These are phyloP conservation scores for Nothocercus nigrocapillus DNA, from an alignment of 2,113 vertebrate genomes.

Conservation along the genomic window DNA sequence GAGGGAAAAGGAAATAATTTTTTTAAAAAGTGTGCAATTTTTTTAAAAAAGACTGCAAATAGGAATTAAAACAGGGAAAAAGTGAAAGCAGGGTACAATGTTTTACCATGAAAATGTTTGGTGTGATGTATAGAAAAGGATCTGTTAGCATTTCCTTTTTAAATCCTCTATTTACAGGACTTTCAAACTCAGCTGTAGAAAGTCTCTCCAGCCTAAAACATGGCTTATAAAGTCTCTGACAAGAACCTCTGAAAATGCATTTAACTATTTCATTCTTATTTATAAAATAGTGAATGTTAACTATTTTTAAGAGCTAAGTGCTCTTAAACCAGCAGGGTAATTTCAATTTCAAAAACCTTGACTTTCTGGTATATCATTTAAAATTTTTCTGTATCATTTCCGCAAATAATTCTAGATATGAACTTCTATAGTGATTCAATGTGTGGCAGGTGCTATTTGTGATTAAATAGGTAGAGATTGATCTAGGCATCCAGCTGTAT, in stretches of 20 bases:
- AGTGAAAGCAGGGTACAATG: neutral
- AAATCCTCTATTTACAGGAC: slow-evolving; percentile 7
- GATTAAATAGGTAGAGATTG: neutral
- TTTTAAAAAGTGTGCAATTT: neutral
- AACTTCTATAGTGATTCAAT: neutral
- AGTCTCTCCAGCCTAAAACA: neutral
- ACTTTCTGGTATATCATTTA: neutral
- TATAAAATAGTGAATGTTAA: neutral
- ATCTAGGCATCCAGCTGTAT: neutral
- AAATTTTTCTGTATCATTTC: neutral
- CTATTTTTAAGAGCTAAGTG: neutral
- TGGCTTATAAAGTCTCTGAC: neutral
- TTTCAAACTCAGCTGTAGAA: slow-evolving; percentile 1
- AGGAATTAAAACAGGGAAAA: neutral
- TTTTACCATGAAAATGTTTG: neutral
- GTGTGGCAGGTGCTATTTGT: neutral
- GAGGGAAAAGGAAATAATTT: neutral
- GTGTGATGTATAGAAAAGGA: neutral
- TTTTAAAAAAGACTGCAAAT: neutral
- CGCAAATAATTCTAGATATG: neutral
- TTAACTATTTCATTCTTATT: neutral
- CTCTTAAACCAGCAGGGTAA: neutral
- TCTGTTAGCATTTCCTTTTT: neutral
- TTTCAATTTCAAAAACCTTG: neutral
- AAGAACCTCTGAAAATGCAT: neutral